phyloP scores from a whole-genome alignment of 2,888 invertebrate species.

The Cecidostiba fungosa region DNA sequence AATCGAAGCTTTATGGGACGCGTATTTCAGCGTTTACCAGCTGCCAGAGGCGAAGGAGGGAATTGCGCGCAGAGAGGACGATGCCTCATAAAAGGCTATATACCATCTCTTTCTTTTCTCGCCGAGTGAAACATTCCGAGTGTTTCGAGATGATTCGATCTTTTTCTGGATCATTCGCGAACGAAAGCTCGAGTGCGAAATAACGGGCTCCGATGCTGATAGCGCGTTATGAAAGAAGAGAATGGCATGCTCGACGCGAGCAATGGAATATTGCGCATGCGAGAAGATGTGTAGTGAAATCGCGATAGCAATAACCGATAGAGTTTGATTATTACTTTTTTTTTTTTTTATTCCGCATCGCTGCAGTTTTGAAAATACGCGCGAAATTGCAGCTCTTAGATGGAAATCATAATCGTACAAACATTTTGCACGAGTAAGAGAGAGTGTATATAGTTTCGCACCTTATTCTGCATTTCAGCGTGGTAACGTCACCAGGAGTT shows the following conservation, averaged over 20 bases:
- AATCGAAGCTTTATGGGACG: constrained; percentile 42
- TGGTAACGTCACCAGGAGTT: constrained; percentile 50
- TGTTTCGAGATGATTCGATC: constrained; percentile 16
- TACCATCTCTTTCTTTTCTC: background rate
- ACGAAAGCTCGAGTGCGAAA: background rate
- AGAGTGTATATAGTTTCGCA: too few relatives aligned
- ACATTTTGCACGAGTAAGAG: constrained; percentile 7
- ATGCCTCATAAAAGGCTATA: constrained; percentile 25
- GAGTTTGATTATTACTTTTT: background rate
- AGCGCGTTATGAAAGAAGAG: background rate
- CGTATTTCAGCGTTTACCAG: constrained; percentile 27
- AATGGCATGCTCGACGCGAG: background rate
- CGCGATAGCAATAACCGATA: background rate
- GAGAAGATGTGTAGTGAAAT: background rate
- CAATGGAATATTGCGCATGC: background rate
- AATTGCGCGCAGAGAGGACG: background rate
- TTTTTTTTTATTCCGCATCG: background rate
- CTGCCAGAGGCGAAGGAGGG: background rate
- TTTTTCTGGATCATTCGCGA: background rate
- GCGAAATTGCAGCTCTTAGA: too few relatives aligned
- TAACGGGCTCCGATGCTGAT: background rate
- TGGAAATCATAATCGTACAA: background rate
- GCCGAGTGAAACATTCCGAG: background rate
- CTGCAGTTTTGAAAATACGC: too few relatives aligned
- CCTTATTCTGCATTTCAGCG: too few relatives aligned